Evolutionary conservation across 2,797 vertebrate genomes (phyloP), one percentile per base, ranked within the genome.

Genomic region (Pampus argenteus): DNA sequence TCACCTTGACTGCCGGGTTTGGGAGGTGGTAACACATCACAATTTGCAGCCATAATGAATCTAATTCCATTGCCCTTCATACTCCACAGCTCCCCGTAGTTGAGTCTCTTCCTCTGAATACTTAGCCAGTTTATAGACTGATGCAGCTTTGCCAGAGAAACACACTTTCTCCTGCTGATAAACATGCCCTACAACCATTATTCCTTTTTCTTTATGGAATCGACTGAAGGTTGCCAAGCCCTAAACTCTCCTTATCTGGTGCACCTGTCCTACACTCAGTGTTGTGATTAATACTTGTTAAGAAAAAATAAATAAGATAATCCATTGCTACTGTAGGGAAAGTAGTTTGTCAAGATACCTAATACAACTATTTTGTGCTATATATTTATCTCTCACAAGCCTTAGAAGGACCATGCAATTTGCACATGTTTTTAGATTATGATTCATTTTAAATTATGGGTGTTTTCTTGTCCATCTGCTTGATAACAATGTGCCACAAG

Each of bases 41-140:
- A 79, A 70, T 74, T 84, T 79, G 71, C 77, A 74, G 61, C 73
- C 49, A 34, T 81, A 85, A 80, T 83, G 60, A 83, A 74, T 83
- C 61, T 76, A 78, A 81, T 77, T 82, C 58, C 58, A 44, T 65
- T 47, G 71, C 67, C 77, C 77, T 85, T 87, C 75, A 80, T 81
- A 79, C 70, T 79, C 57, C 80, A 73, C 42, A 22, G 81, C 64
- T 72, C 49, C 55, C 54, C 70, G 69, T 45, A 67, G 60, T 48
- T 42, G 38, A 61, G 44, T 57, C 40, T 73, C 50, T 67, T 65
- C 25, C 31, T 76, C 40, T 55, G 26, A 82, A 76, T 50, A 71
- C 58, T 62, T 68, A 72, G 44, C 68, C 44, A 54, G 31, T 77
- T 69, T 55, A 51, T n/a, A 45, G 47, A 71, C 47, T 58, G 67